phyloP scores from a whole-genome alignment of 2,113 vertebrate genomes.

The Psilopsiagon aurifrons region DNA sequence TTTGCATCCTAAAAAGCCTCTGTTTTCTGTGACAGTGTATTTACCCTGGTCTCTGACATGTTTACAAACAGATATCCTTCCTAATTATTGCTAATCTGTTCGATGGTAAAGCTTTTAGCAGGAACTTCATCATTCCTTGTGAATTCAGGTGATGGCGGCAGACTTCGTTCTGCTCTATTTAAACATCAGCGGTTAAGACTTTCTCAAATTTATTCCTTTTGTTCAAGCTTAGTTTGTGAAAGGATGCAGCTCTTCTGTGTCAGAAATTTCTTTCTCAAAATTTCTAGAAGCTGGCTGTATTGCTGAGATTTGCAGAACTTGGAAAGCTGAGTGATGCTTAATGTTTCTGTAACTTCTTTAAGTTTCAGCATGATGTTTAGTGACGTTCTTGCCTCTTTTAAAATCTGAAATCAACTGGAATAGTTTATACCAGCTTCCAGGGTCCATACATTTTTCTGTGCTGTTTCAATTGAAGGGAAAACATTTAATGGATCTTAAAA shows the following conservation, averaged over 20 bases:
- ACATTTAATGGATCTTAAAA: neutral
- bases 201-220: neutral
- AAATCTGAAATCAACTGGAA: neutral
- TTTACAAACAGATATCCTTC: neutral
- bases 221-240: neutral
- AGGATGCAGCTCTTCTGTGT: neutral
- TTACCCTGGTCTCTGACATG: neutral
- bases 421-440: neutral
- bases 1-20: constrained; percentile 57
- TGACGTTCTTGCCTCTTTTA: neutral
- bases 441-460: neutral
- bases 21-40: neutral
- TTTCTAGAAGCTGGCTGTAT: neutral
- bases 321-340: neutral
- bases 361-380: neutral
- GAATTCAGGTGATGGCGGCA: neutral
- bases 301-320: neutral
- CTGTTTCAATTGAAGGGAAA: neutral
- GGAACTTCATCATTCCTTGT: neutral
- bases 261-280: neutral
- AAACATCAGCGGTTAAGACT: neutral
- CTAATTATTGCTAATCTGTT: neutral
- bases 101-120: neutral
- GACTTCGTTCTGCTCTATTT: neutral
- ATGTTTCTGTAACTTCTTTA: neutral